Evolutionary conservation across 2,113 vertebrate species (phyloP), one percentile per base, ranked within the genome.

Genomic region (Mustelus asterias): DNA sequence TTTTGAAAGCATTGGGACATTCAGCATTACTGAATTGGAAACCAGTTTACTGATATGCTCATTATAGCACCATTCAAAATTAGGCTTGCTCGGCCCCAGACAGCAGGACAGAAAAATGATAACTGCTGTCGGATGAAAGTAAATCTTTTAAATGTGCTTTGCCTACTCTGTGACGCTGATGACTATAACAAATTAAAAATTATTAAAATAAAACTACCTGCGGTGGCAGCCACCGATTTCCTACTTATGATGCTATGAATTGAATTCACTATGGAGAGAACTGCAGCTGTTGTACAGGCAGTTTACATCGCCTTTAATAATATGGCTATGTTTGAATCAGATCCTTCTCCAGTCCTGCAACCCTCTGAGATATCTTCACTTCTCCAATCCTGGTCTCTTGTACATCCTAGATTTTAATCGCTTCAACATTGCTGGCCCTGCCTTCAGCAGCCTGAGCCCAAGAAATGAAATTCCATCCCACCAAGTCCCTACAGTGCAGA

Each of bases 201-300:
- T 72, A 95, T 95, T 95, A 76, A 95, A 95, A 95, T 44, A 72
- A 72, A 72, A 72, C 94, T 95, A 95, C 94, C 69, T 72, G 67
- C 18, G 41, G 67, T 72, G 69, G 67, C 2, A 76, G 44, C 9
- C 67, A 76, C 37, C 41, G 24, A 16, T 76, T 95, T 48, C 13
- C 26, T 33, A n/a, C 72, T 76, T 48, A 76, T 44, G 14, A 29
- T 29, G 41, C 54, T 76, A 29, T 54, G 22, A 76, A 72, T 76
- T 48, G 22, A 95, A 95, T 94, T 70, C 92, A 94, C 65, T 70
- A 26, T 44, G 65, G 65, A 26, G 65, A 44, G 22, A 54, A 54
- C 0, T 13, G 7, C 41, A 95, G 37, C 41, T 76, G 41, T 95
- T 72, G 60, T 37, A 3, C 33, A 93, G 18, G 60, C 89, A 37